Percentiles rank a stretch among this genome's conserved stretches.
Conservation (phyloP, 2,888 invertebrate species). For the Eristalinus sepulchralis region DNA sequence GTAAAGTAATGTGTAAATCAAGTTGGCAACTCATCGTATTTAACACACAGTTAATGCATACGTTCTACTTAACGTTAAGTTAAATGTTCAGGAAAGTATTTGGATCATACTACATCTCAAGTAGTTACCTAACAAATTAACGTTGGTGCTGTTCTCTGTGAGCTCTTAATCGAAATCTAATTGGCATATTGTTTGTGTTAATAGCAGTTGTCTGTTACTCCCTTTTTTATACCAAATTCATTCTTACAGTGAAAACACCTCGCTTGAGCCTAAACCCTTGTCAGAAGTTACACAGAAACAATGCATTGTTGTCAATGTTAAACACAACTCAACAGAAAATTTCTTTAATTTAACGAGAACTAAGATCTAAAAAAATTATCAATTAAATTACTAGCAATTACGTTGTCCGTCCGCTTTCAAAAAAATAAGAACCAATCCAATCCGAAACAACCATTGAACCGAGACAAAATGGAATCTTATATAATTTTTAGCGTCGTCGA, state of each 20-base stretch:
- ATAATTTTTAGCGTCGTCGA: conserved; percentile 48
- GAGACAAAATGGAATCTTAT: conserved; percentile 31
- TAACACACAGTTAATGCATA: too few relatives aligned
- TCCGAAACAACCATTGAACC: conserved; percentile 14
- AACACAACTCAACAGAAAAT: conserved; percentile 37
- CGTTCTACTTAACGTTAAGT: too few relatives aligned
- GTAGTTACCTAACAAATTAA: too few relatives aligned
- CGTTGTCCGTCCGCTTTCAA: conserved; percentile 70
- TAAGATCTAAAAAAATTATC: conserved; percentile 43
- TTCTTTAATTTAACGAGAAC: conserved; percentile 57
- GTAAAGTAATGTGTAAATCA: too few relatives aligned
- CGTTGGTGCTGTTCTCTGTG: too few relatives aligned
- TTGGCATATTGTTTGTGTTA: too few relatives aligned
- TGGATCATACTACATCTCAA: too few relatives aligned
- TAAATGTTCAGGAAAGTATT: too few relatives aligned
- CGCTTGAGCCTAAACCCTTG: neutral
- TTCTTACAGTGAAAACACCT: neutral
- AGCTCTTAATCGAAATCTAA: too few relatives aligned
- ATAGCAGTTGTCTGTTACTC: too few relatives aligned
- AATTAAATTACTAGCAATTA: conserved; percentile 68
- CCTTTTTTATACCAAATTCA: too few relatives aligned
- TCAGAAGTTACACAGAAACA: neutral
- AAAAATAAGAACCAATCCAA: conserved; percentile 15
- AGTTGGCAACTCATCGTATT: too few relatives aligned
- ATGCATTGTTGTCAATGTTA: conserved; percentile 39